phyloP scores from a whole-genome alignment of 2,888 invertebrate genomes.

The Graphium colonna region DNA sequence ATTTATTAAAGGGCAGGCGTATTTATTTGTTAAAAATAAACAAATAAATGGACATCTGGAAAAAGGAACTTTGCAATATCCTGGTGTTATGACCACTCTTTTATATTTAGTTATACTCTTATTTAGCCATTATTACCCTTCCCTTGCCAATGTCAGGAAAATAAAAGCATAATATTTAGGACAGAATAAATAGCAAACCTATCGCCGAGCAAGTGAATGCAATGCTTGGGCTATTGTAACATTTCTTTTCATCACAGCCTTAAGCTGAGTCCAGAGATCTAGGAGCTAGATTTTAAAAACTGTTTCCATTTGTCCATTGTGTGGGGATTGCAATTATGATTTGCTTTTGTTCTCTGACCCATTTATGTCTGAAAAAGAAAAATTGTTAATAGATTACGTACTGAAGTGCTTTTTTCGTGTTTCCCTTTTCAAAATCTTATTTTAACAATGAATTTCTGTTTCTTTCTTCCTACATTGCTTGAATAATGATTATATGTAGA shows the following conservation, averaged over 20 bases:
- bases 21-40: too few relatives aligned
- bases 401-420: not conserved
- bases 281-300: slow-evolving; percentile 49
- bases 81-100: too few relatives aligned
- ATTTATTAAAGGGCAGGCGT: too few relatives aligned
- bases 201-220: slow-evolving; percentile 17
- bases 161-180: too few relatives aligned
- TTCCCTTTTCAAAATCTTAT: not conserved
- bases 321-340: slow-evolving; percentile 41
- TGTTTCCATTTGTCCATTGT: slow-evolving; percentile 62
- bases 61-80: too few relatives aligned
- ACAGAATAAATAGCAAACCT: slow-evolving; percentile 12
- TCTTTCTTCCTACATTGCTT: too few relatives aligned
- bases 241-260: slow-evolving; percentile 36
- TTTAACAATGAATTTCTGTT: too few relatives aligned
- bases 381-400: not conserved
- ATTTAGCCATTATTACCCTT: too few relatives aligned
- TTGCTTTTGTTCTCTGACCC: slow-evolving; percentile 40
- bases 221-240: slow-evolving; percentile 34
- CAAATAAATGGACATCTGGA: too few relatives aligned
- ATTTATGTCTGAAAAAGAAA: slow-evolving; percentile 32
- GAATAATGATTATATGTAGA: too few relatives aligned
- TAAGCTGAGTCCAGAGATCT: slow-evolving; percentile 55
- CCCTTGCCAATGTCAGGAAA: too few relatives aligned
- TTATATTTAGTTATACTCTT: too few relatives aligned